Percentiles rank a stretch among this genome's conserved stretches.
Evolutionary conservation across 2,888 invertebrate genomes (phyloP).

Genomic region (Tenthredo livida): DNA sequence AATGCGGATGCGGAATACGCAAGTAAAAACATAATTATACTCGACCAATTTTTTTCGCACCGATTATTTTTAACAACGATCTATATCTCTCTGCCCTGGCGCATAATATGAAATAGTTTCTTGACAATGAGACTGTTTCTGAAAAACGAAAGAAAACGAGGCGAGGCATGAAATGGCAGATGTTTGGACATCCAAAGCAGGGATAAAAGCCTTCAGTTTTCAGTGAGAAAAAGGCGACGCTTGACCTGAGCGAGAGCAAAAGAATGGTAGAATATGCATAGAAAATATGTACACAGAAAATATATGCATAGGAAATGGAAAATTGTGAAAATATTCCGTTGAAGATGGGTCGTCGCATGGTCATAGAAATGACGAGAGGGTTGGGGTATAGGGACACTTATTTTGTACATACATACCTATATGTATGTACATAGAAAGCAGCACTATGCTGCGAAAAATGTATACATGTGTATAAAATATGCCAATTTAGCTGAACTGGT

Average conservation of each 20-base stretch:
- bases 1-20: not conserved
- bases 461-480: conserved; percentile 23
- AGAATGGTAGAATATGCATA: conserved; percentile 20
- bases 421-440: not conserved
- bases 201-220: not conserved
- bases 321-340: not conserved
- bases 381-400: not conserved
- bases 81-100: not conserved
- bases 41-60: not conserved
- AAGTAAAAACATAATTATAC: not conserved
- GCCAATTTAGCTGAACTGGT: conserved; percentile 33
- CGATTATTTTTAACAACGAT: not conserved
- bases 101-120: not conserved
- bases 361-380: not conserved
- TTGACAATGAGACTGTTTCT: not conserved
- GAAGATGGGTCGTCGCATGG: not conserved
- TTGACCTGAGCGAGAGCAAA: not conserved
- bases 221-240: not conserved
- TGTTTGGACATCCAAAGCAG: not conserved
- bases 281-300: conserved; percentile 28
- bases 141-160: not conserved
- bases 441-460: not conserved
- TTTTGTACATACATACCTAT: not conserved
- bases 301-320: conserved; percentile 18
- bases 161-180: not conserved